Base-by-base conservation (phyloP, 2,113 vertebrate species). In the Rhea pennata region DNA sequence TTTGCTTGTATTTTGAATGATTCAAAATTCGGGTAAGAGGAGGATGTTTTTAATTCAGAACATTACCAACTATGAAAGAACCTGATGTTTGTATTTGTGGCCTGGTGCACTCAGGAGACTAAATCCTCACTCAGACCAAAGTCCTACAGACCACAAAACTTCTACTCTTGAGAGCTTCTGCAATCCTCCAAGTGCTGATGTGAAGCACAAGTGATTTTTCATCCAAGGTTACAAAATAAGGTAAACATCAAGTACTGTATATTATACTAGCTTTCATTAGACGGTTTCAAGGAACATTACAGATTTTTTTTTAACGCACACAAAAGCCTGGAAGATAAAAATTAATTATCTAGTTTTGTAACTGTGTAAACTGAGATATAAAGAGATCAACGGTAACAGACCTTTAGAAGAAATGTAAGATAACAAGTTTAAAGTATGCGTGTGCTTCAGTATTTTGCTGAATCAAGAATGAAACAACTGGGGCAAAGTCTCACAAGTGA, bases 401-500 rank as follows among this genome's bases (percentile, higher is more conserved):
- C 94, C 89, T 96, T 95, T 96, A 95, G 94, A 96, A 95, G 95
- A 95, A 95, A 92, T 46, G 74, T 80, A 88, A 83, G 95, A 92
- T 95, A 96, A 92, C 87, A 87, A 90, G 91, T 96, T 95, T 95
- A 95, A 96, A 96, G 90, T 69, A 50, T 50, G 24, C n/a, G 33
- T 17, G 23, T 94, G 94, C 94, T 96, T 82, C 87, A 56, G 73
- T 87, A 95, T 93, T 96, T 92, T 96, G 95, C 96, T 97, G 95
- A 96, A 96, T 95, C 94, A 80, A 76, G 94, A 95, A 80, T 93
- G 94, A 91, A 95, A 90, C 89, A 96, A 96, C 81, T 95, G 91
- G 96, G 96, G 93, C 95, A 96, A 96, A 96, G 96, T 97, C 96
- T 95, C 94, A 95, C 89, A 83, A 96, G 84, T 92, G 92, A 95